Evolutionary conservation across 2,888 invertebrate genomes (phyloP).

Genomic region (Perithous albicinctus): DNA sequence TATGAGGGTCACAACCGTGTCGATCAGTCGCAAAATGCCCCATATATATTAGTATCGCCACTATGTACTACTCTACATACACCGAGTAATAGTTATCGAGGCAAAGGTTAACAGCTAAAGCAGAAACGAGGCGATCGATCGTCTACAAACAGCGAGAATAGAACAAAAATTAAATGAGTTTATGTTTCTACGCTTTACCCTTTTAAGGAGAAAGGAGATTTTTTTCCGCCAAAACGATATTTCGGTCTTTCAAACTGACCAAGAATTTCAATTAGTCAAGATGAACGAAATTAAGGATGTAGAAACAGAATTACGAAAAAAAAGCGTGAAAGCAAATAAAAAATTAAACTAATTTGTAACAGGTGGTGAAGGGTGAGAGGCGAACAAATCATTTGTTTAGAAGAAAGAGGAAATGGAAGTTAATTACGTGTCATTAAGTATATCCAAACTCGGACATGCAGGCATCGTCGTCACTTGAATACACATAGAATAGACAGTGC

Average conservation of each 20-base stretch:
- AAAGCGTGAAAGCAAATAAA: not conserved
- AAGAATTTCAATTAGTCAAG: not conserved
- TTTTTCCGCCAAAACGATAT: not conserved
- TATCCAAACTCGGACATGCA: conserved; percentile 22
- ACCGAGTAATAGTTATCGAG: conserved; percentile 16
- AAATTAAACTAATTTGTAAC: conserved; percentile 18
- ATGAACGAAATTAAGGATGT: not conserved
- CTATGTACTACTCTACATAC: not conserved
- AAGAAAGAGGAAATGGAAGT: not conserved
- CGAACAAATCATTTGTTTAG: not conserved
- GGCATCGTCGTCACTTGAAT: not conserved
- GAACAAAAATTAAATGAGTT: not conserved
- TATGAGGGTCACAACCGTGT: no score
- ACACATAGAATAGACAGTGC: not conserved
- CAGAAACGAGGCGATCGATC: conserved; percentile 61
- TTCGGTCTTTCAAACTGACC: not conserved
- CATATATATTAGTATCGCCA: not conserved
- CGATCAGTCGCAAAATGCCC: no score
- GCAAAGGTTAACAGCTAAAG: conserved; percentile 48
- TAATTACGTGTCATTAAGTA: conserved; percentile 28
- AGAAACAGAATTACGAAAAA: not conserved
- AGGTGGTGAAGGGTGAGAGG: not conserved
- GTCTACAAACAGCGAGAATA: conserved; percentile 23
- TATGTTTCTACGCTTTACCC: conserved; percentile 1
- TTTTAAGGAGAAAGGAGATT: not conserved